A percentile compares a stretch with the other conserved stretches of the same genome.
These are phyloP conservation scores for Mobula hypostoma DNA, from an alignment of 2,113 vertebrate species.

Conservation along the genomic window DNA sequence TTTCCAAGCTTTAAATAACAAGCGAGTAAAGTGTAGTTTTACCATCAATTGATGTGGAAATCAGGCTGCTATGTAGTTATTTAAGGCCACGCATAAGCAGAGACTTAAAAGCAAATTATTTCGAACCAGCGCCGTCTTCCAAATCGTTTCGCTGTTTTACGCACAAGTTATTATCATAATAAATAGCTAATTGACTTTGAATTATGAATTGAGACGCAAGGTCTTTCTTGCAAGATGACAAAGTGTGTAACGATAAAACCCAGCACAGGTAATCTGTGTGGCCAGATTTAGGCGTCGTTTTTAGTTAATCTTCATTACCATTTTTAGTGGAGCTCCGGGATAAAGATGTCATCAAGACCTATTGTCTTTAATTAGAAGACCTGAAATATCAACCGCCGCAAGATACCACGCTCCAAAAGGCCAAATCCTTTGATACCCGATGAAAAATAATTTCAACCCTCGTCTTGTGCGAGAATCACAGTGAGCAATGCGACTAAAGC, in stretches of 20 bases:
- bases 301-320: conserved; percentile 57
- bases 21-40: conserved; percentile 62
- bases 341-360: conserved; percentile 42
- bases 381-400: conserved; percentile 49
- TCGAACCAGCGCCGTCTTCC: neutral
- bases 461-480: neutral
- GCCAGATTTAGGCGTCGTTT: conserved; percentile 59
- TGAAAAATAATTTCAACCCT: conserved; percentile 4
- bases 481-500: neutral
- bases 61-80: conserved; percentile 56
- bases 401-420: conserved; percentile 39
- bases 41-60: conserved; percentile 63
- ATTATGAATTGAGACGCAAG: conserved; percentile 50
- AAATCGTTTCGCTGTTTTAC: conserved; percentile 42
- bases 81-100: conserved; percentile 53
- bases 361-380: conserved; percentile 60
- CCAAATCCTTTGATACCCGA: neutral
- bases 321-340: conserved; percentile 54
- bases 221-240: conserved; percentile 38
- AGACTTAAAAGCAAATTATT: conserved; percentile 47
- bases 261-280: conserved; percentile 47
- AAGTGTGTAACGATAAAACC: conserved; percentile 35
- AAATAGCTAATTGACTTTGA: conserved; percentile 67
- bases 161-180: conserved; percentile 68
- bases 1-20: conserved; percentile 51